Evolutionary conservation across 2,888 invertebrate genomes (phyloP), one percentile per base, ranked within the genome.

Genomic region (Drosophila demipolita): DNA sequence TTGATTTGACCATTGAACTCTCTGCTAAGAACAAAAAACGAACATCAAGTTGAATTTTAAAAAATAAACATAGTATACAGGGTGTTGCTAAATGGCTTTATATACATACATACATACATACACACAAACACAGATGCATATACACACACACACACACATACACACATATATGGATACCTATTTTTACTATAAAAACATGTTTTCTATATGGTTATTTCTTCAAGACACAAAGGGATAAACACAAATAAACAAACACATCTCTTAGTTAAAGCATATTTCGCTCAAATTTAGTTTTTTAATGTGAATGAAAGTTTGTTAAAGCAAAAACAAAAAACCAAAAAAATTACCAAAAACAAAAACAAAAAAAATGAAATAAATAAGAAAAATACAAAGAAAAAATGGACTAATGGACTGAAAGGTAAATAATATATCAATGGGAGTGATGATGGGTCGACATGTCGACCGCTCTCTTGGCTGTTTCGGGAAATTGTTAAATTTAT

Each of bases 341-440:
- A 63, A 52, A 71, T 50, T 26, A 7, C 40, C 29, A 36, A 49
- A 57, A 69, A 57, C 52, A 60, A 45, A 68, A 59, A 60, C 58
- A 8, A 36, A 48, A 71, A 70, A 42, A 64, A 26, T 29, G 29
- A 74, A 42, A 67, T 49, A 55, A 32, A 29, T 29, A 29, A 73
- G 48, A 66, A 54, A 54, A 61, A 78, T 45, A 60, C 63, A 57
- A 57, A 42, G 26, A 57, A 42, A 42, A 54, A 57, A 74, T 78
- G 81, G 78, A 86, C 68, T 79, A 75, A 82, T 80, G 85, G 87
- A 89, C 87, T 82, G 87, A 85, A 85, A 70, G 80, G 82, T 75
- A 89, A 89, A 86, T 80, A 74, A 77, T 85, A 89, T 90, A 91
- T 90, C 91, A 91, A 88, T 78, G 82, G 78, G 74, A 70, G 81